Conservation (phyloP, 2,113 vertebrate genomes). For the Emydocephalus ijimae region DNA sequence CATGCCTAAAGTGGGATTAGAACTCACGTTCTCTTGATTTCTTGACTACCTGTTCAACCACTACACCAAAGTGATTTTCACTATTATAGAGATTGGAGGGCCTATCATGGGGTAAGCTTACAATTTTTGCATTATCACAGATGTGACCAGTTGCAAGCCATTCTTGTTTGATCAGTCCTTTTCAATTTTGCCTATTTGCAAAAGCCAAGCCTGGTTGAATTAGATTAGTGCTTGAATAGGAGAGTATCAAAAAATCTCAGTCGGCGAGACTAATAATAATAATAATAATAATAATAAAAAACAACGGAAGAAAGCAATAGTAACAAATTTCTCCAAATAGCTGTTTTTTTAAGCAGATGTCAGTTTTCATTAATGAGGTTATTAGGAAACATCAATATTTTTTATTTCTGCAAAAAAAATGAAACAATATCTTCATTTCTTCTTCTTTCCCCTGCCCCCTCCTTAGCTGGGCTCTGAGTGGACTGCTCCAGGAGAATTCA, state of each 20-base stretch:
- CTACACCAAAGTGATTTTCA: background rate
- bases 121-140: background rate
- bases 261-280: background rate
- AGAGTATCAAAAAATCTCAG: background rate
- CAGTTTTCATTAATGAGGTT: background rate
- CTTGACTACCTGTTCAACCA: background rate
- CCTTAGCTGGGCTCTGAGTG: conserved; percentile 91
- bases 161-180: background rate
- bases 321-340: background rate
- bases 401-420: background rate
- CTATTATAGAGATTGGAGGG: background rate
- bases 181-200: background rate
- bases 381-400: background rate
- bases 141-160: background rate
- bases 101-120: background rate
- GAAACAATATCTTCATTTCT: background rate
- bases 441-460: background rate
- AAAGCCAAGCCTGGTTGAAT: background rate
- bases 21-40: background rate
- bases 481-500: conserved; percentile 96
- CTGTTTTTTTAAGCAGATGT: background rate
- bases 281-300: accelerated
- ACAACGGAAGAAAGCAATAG: background rate
- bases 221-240: background rate
- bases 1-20: background rate